Conservation (phyloP, 2,888 invertebrate genomes). For the Zaprionus lineosus region DNA sequence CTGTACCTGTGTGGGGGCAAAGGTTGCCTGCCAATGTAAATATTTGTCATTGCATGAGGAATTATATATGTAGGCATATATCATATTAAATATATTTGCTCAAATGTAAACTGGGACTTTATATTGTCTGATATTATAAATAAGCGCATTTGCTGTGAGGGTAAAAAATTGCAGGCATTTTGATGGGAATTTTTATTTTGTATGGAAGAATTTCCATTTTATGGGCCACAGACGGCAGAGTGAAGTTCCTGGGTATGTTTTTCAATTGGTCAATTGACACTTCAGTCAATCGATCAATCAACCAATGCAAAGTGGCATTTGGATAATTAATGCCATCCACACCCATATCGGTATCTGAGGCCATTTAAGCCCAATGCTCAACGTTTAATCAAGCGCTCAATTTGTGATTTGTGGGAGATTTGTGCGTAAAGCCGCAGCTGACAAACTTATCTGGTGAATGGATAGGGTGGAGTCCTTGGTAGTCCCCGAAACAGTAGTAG, state of each 20-base stretch:
- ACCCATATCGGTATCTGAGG: constrained; percentile 20
- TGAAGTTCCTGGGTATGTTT: not conserved
- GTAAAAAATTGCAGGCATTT: constrained; percentile 17
- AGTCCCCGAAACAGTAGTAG: not conserved
- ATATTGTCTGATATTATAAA: constrained; percentile 39
- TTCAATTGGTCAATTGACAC: not conserved
- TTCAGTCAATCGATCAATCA: constrained; percentile 34
- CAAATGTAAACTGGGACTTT: too few species aligned
- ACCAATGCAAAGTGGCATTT: constrained; percentile 27
- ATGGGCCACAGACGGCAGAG: too few species aligned
- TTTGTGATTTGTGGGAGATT: constrained; percentile 53
- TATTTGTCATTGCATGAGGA: constrained; percentile 30
- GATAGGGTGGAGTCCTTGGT: not conserved
- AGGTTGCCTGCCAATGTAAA: constrained; percentile 31
- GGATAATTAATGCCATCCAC: constrained; percentile 43
- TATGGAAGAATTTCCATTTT: too few species aligned
- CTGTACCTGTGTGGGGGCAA: not conserved
- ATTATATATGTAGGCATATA: constrained; percentile 42
- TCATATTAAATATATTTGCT: too few species aligned
- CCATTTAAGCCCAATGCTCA: constrained; percentile 46
- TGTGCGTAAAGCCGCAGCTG: constrained; percentile 50
- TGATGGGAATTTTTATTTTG: too few species aligned
- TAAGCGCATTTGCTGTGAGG: constrained; percentile 38
- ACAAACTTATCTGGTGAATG: constrained; percentile 32
- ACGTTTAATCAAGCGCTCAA: constrained; percentile 50